Evolutionary conservation across 2,113 vertebrate species (phyloP), one percentile per base, ranked within the genome.

Genomic region (Propithecus coquereli): DNA sequence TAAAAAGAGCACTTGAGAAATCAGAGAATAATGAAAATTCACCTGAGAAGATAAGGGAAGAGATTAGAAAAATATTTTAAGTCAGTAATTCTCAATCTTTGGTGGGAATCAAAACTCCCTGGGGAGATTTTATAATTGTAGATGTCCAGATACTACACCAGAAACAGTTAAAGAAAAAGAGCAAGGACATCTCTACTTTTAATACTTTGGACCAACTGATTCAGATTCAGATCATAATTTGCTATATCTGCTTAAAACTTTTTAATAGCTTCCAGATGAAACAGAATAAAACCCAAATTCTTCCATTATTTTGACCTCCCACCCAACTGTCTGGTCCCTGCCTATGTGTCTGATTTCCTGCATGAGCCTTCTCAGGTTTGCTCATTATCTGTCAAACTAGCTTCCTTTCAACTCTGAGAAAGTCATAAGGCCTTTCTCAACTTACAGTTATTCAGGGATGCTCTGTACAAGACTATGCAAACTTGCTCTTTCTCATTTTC

Each of bases 231-330:
- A 82, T 27, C 4, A 23, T 63, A 43, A 93, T 80, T 92, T 92
- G 13, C 40, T 86, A 37, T 93, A 13, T 70, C 50, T 88, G 79
- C 16, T 45, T 80, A 86, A 85, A 89, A 90, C 22, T 87, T 94
- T 81, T 76, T 63, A 94, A 34, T 61, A 83, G 22, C 30, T 96
- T 80, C 30, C 47, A 80, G 66, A 81, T 92, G 90, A 93, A 88
- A 94, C 52, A 80, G 4, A 89, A 76, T 47, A 66, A 70, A 95
- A 76, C 37, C 43, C 61, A 93, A 92, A 92, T 23, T 34, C 13
- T 66, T 66, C 50, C 18, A 79, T 85, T 79, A 85, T n/a, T 74
- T 50, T 74, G 63, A 88, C 57, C 88, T 59, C 52, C 54, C 9
- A 22, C 4, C 59, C 22, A 54, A 91, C n/a, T 1, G n/a, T 80